These are phyloP conservation scores for Henicopernis longicauda DNA, from an alignment of 2,113 vertebrate species.

Conservation along the genomic window DNA sequence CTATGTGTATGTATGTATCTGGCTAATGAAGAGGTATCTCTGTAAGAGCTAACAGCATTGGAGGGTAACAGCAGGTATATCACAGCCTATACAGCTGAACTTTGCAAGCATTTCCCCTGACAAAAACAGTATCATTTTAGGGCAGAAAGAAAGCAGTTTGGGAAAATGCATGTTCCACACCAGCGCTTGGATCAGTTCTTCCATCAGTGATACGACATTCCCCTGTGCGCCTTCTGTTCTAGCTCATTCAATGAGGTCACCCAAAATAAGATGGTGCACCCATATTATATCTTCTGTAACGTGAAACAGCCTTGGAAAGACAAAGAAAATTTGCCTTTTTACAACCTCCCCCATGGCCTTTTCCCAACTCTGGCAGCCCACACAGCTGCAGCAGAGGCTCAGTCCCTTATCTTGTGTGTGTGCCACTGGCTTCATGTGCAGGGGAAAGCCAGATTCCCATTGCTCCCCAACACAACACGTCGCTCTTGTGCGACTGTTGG, in stretches of 20 bases:
- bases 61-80: background rate
- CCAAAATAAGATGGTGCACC: background rate
- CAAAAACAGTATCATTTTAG: background rate
- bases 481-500: background rate
- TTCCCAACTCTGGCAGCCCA: background rate
- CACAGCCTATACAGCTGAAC: background rate
- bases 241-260: background rate
- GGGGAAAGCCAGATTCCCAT: background rate
- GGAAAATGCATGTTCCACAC: background rate
- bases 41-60: background rate
- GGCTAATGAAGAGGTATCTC: background rate
- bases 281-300: background rate
- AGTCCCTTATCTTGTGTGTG: background rate
- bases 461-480: background rate
- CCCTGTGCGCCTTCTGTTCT: background rate
- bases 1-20: background rate
- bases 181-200: background rate
- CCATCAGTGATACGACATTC: background rate
- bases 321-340: background rate
- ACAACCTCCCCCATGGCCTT: background rate
- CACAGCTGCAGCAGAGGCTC: background rate
- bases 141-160: background rate
- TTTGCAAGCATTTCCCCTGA: background rate
- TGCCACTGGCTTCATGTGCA: background rate
- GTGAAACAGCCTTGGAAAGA: background rate